Conservation (phyloP, 2,888 invertebrate genomes). For the Lasioglossum villosulum region DNA sequence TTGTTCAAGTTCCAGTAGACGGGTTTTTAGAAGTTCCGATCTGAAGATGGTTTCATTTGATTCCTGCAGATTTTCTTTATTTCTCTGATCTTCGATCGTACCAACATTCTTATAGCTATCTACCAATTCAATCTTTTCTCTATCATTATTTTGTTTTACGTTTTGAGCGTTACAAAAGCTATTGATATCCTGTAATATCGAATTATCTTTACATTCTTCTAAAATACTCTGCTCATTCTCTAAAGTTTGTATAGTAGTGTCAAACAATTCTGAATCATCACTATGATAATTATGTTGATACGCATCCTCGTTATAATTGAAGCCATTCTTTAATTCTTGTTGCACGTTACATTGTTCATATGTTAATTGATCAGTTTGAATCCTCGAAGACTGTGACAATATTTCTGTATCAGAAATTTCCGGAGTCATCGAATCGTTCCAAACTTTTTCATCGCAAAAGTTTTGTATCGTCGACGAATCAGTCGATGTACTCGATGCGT, state of each 20-base stretch:
- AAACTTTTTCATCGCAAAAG: conserved; percentile 73
- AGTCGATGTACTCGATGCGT: conserved; percentile 77
- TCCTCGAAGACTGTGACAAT: not conserved
- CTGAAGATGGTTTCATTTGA: conserved; percentile 86
- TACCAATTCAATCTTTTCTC: conserved; percentile 23
- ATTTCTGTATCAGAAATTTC: conserved; percentile 77
- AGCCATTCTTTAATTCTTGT: conserved; percentile 10
- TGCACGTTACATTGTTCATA: conserved; percentile 3
- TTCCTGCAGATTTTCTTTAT: conserved; percentile 78
- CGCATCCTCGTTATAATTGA: conserved; percentile 4
- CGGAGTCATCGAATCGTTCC: conserved; percentile 78
- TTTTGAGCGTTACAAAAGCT: conserved; percentile 4
- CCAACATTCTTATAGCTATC: conserved; percentile 13
- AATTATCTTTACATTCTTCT: conserved; percentile 35
- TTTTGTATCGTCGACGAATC: conserved; percentile 68
- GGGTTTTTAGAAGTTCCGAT: conserved; percentile 87
- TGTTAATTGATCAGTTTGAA: not conserved
- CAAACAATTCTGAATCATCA: conserved; percentile 36
- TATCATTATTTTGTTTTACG: conserved; percentile 34
- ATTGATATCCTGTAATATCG: conserved; percentile 37
- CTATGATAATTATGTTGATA: conserved; percentile 31
- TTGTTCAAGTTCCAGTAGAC: conserved; percentile 88
- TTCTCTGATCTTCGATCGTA: conserved; percentile 76
- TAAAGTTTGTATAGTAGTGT: conserved; percentile 63
- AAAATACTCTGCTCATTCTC: conserved; percentile 57